Evolutionary conservation across 2,113 vertebrate genomes (phyloP), one percentile per base, ranked within the genome.

Genomic region (Oreochromis niloticus): DNA sequence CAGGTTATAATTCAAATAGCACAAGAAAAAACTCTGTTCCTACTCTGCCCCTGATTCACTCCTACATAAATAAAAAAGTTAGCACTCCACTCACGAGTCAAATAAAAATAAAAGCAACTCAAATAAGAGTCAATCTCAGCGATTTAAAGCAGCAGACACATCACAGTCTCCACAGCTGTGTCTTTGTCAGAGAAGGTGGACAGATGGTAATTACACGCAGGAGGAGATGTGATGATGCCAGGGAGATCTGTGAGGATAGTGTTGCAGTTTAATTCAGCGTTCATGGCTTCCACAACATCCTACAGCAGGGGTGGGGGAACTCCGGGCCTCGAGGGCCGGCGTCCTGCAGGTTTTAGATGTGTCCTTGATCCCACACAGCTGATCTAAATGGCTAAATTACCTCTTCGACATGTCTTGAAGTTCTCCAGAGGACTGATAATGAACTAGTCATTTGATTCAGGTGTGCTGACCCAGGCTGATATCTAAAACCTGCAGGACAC

Each of bases 401-500:
- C 61, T 66, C 61, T 0, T 66, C 61, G n/a, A 3, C 61, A 66
- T 66, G 32, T 66, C 32, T 36, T 66, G 32, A 36, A 7, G 6
- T 66, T n/a, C 61, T 66, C 32, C 61, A 66, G 61, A 36, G 9
- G 32, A 2, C 32, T 0, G 61, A 1, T 66, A 5, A 0, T 36
- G 61, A 66, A 66, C 61, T 66, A 36, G 2, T n/a, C 32, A 7
- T 0, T 1, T 66, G 61, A 36, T 66, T 66, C 32, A 66, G 17
- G 0, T 66, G 17, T 63, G 32, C 0, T 36, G 61, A 36, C 61
- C 61, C 0, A 36, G 10, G 10, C 1, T 36, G 61, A 36, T 0
- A 12, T 66, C 61, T 66, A n/a, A 66, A 36, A 66, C 10, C 61
- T 66, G 61, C 61, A 66, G 32, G 17, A 66, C 17, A 66, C 17